A percentile compares a stretch with the other conserved stretches of the same genome.
phyloP scores from a whole-genome alignment of 2,113 vertebrate species.

The Calidris pugnax region DNA sequence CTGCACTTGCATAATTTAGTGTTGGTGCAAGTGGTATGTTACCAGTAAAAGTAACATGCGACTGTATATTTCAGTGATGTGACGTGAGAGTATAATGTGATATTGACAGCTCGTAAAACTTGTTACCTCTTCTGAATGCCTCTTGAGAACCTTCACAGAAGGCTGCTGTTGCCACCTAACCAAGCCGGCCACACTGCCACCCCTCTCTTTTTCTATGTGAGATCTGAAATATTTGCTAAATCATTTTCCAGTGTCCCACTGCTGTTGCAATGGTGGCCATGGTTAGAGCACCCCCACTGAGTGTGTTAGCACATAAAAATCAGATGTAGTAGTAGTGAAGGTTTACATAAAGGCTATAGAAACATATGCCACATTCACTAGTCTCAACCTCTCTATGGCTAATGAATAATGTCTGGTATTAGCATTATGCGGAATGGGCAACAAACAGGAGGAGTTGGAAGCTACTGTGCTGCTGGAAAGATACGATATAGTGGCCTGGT shows the following conservation, averaged over 20 bases:
- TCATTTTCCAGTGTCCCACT: background rate
- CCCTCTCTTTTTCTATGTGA: background rate
- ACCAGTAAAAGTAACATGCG: background rate
- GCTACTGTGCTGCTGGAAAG: too few relatives aligned
- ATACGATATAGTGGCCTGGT: too few relatives aligned
- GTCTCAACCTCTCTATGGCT: background rate
- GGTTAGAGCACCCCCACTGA: background rate
- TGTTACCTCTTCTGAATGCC: background rate
- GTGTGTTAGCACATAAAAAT: background rate
- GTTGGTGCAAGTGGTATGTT: background rate
- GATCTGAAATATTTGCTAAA: background rate
- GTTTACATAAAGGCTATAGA: background rate
- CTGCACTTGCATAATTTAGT: background rate
- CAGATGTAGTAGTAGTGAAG: background rate
- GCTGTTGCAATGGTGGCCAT: background rate
- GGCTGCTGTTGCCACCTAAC: background rate
- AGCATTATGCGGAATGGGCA: background rate
- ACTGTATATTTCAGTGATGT: background rate
- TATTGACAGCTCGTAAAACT: background rate
- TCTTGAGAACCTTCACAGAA: background rate
- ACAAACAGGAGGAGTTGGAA: too few relatives aligned
- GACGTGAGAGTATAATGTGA: background rate
- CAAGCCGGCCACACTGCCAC: background rate
- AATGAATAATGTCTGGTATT: background rate
- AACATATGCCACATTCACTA: background rate